These are phyloP conservation scores for Crossocerus cetratus DNA, from an alignment of 2,888 invertebrate genomes.

Conservation along the genomic window DNA sequence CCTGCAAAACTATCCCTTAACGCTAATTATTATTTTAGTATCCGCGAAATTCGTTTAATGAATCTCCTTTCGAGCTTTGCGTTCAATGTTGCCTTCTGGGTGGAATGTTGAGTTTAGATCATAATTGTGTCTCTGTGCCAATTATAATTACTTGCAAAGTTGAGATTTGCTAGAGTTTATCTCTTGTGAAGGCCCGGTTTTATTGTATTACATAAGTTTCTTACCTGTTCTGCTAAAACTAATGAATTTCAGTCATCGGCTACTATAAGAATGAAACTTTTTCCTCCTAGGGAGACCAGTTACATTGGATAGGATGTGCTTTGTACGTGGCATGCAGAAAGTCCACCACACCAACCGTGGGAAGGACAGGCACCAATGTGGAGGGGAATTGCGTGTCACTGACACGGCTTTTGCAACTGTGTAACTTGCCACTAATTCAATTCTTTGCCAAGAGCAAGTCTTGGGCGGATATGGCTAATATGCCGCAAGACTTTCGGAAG, in stretches of 20 bases:
- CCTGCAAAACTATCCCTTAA: background rate
- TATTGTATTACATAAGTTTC: background rate
- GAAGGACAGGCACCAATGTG: conserved; percentile 83
- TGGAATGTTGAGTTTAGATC: too few species aligned
- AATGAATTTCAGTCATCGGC: background rate
- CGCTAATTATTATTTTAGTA: background rate
- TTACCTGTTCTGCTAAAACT: background rate
- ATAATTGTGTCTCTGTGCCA: too few species aligned
- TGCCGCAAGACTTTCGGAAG: conserved; percentile 88
- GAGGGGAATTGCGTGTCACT: conserved; percentile 95
- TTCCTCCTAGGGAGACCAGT: conserved; percentile 85
- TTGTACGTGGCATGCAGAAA: conserved; percentile 93
- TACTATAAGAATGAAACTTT: background rate
- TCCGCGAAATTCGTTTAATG: background rate
- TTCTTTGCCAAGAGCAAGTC: conserved; percentile 96
- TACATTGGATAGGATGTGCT: conserved; percentile 97
- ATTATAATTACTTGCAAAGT: too few species aligned
- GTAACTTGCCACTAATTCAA: conserved; percentile 94
- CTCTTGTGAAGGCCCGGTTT: too few species aligned
- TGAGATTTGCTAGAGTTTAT: too few species aligned
- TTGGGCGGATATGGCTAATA: conserved; percentile 96
- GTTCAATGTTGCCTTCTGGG: too few species aligned
- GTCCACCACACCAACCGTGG: conserved; percentile 88
- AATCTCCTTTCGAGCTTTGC: too few species aligned
- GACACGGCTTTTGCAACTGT: conserved; percentile 91